Conservation (phyloP, 2,888 invertebrate species). For the Ommatoiulus sabulosus region DNA sequence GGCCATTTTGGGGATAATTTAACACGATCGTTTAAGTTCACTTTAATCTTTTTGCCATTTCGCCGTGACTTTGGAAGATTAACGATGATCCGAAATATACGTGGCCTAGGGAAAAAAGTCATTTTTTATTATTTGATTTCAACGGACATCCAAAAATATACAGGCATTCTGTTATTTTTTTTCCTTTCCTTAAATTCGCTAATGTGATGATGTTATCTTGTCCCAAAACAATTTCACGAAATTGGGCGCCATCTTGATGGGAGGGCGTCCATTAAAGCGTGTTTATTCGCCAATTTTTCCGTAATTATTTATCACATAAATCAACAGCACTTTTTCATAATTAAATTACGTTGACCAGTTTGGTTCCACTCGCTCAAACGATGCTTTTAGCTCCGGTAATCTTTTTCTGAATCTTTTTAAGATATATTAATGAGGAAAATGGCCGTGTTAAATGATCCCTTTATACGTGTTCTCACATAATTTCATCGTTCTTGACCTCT, state of each 20-base stretch:
- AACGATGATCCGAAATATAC: not conserved
- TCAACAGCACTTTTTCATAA: not conserved
- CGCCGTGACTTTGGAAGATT: slow-evolving; percentile 27
- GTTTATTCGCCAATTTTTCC: not conserved
- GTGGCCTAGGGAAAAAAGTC: not conserved
- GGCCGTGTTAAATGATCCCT: not conserved
- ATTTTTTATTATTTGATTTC: not conserved
- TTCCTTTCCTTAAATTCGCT: not conserved
- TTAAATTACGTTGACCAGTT: not conserved
- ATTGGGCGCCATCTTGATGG: slow-evolving; percentile 18
- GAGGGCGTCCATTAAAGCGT: not conserved
- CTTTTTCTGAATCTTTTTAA: not conserved
- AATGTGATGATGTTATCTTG: not conserved
- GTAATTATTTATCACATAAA: not conserved
- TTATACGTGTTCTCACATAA: not conserved
- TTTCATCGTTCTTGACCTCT: not conserved
- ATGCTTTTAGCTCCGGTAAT: not conserved
- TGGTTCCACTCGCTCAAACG: not conserved
- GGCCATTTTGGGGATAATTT: not conserved
- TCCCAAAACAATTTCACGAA: not conserved
- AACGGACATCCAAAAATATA: not conserved
- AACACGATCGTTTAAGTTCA: slow-evolving; percentile 9
- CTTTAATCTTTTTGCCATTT: not conserved
- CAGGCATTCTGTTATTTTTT: not conserved
- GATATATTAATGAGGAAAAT: not conserved